Evolutionary conservation across 2,113 vertebrate species (phyloP), one percentile per base, ranked within the genome.

Genomic region (Scophthalmus maximus): DNA sequence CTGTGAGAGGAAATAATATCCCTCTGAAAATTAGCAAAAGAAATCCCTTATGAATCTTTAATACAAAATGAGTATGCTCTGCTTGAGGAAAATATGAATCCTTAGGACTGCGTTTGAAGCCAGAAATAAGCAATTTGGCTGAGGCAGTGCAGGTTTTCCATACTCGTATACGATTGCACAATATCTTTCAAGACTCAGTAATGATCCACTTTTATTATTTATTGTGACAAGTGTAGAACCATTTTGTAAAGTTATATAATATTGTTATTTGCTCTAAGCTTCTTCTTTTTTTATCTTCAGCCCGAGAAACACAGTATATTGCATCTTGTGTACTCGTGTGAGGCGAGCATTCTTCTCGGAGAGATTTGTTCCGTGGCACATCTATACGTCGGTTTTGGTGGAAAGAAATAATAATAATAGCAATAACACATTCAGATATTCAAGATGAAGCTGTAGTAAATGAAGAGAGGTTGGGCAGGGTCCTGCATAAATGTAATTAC

Each of bases 401-500:
- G 8, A 22, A 9, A 63, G 26, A 52, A 75, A 25, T 14, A 22
- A 73, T 32, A 64, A 77, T 23, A 18, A 3, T 3, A 44, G 8
- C 2, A 6, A n/a, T n/a, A 36, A 29, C 38, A 26, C 53, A 75
- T 76, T 44, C 25, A 68, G 23, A 42, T 63, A 71, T 56, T 46
- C 7, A 47, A 17, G 53, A 51, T 67, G 27, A 15, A 74, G 49
- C 29, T 34, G 27, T 46, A 40, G 47, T 58, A 42, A 58, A 67
- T 38, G 22, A 67, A 50, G 60, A 63, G 29, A 53, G 61, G 66
- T 50, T 59, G 26, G 32, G 32, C 55, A 50, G 44, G 8, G 44
- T 34, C 53, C 10, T 79, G 68, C 66, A 76, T 76, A 76, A 79
- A 86, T 73, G 32, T 82, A 84, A 85, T 86, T 72, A 86, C 59